Conservation (phyloP, 2,888 invertebrate species). For the Andricus quercusramuli region DNA sequence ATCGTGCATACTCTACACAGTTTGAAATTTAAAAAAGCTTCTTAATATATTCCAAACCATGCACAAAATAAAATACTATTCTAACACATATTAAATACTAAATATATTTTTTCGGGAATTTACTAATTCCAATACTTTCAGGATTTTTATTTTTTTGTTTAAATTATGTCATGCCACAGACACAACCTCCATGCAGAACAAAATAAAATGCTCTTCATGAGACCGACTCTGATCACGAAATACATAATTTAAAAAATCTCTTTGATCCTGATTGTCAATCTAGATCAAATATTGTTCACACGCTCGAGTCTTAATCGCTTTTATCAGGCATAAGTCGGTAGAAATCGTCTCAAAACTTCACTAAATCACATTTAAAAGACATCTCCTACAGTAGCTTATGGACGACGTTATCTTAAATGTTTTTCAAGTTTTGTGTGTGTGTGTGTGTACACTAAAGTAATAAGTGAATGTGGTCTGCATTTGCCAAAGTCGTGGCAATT, state of each 20-base stretch:
- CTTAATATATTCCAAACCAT: too few relatives aligned
- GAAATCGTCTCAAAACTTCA: slow-evolving; percentile 18
- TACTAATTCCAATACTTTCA: too few relatives aligned
- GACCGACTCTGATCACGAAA: not conserved
- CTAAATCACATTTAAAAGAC: slow-evolving; percentile 16
- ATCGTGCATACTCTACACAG: too few relatives aligned
- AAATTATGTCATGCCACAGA: not conserved
- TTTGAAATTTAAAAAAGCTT: too few relatives aligned
- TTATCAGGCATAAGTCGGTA: slow-evolving; percentile 20
- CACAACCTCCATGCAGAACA: slow-evolving; percentile 31
- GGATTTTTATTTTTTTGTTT: too few relatives aligned
- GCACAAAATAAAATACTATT: too few relatives aligned
- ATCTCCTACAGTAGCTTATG: slow-evolving; percentile 8
- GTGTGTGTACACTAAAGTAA: slow-evolving; percentile 1
- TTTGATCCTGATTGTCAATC: not conserved
- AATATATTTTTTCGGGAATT: too few relatives aligned
- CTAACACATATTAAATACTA: too few relatives aligned
- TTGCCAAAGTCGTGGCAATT: slow-evolving; percentile 35
- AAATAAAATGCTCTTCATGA: slow-evolving; percentile 16
- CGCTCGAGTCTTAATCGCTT: slow-evolving; percentile 29
- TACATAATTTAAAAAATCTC: not conserved
- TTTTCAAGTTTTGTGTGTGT: not conserved
- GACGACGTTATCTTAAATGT: slow-evolving; percentile 16
- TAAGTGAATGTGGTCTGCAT: slow-evolving; percentile 33
- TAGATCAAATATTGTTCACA: slow-evolving; percentile 25